Base-by-base conservation (phyloP, 2,888 invertebrate species). In the Lysandra bellargus region DNA sequence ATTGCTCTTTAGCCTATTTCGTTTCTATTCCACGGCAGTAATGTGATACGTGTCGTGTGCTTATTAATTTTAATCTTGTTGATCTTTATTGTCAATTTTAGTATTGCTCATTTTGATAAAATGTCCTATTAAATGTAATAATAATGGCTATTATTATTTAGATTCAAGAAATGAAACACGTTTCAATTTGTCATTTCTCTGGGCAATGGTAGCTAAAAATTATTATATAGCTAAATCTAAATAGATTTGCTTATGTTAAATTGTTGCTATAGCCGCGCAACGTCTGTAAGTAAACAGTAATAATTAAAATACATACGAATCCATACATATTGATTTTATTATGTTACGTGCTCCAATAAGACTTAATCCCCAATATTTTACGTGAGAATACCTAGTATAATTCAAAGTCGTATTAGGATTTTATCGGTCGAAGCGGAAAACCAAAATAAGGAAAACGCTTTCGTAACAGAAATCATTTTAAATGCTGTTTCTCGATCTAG, bases 1-100 rank as follows among this genome's bases (percentile, higher is more conserved):
- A 74, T 9, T 74, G 44, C 40, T 23, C 74, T 74, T 74, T 74
- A 74, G 33, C 33, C 69, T 69, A 69, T 69, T 69, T 14, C 69
- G 33, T 69, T 69, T 69, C 69, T 33, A 69, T 69, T 69, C 69
- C 5, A 14, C 69, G 33, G 33, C 30, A 30, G 30, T 64, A 64
- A 64, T 30, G 64, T 30, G 64, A 64, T 64, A 64, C 64, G 69
- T 69, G 69, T 33, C 4, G 2, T 37, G 23, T 30, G 12, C 30
- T 64, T 30, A 9, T 30, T 64, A 30, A 30, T 64, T 64, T 64
- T 64, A 64, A 64, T n/a, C n/a, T n/a, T 64, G 64, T 30, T 61
- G 7, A 61, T 61, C 61, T 61, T 23, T 61, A 23, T 12, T 53
- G n/a, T 14, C 4, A 60, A 60, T 60, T n/a, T 61, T 0, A n/a